phyloP scores from a whole-genome alignment of 1,140 invertebrate genomes.

The Heliothis subflexa region DNA sequence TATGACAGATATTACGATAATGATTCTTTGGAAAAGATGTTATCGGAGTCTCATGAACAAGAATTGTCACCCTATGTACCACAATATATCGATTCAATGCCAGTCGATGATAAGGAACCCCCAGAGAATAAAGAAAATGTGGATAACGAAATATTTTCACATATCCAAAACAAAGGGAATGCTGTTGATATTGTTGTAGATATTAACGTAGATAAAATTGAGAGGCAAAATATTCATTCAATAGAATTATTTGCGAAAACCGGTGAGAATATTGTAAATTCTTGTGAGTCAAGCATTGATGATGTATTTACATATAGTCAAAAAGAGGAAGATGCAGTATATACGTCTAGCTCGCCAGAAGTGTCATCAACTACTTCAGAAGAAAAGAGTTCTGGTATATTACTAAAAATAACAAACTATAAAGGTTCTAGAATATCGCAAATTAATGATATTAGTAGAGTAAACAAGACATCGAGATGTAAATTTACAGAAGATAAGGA shows the following conservation, averaged over 20 bases:
- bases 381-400: conserved; percentile 73
- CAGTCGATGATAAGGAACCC: background rate
- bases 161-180: conserved; percentile 1
- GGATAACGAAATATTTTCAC: background rate
- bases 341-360: conserved; percentile 75
- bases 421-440: conserved; percentile 74
- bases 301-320: conserved; percentile 58
- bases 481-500: conserved; percentile 71
- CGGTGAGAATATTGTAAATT: conserved; percentile 56
- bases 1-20: conserved; percentile 60
- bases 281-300: conserved; percentile 67
- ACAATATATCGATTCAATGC: conserved; percentile 17
- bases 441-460: conserved; percentile 63
- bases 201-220: conserved; percentile 6
- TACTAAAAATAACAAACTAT: conserved; percentile 78
- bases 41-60: conserved; percentile 59
- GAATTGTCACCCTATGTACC: conserved; percentile 27
- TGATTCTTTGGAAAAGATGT: conserved; percentile 64
- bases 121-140: conserved; percentile 49
- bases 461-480: conserved; percentile 62
- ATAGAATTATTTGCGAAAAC: conserved; percentile 39
- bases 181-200: conserved; percentile 26
- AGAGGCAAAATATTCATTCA: conserved; percentile 8
- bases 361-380: conserved; percentile 83
- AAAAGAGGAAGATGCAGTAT: conserved; percentile 56